Percentiles rank a stretch among this genome's conserved stretches.
phyloP scores from a whole-genome alignment of 2,888 invertebrate genomes.

The Zaprionus obscuricornis region DNA sequence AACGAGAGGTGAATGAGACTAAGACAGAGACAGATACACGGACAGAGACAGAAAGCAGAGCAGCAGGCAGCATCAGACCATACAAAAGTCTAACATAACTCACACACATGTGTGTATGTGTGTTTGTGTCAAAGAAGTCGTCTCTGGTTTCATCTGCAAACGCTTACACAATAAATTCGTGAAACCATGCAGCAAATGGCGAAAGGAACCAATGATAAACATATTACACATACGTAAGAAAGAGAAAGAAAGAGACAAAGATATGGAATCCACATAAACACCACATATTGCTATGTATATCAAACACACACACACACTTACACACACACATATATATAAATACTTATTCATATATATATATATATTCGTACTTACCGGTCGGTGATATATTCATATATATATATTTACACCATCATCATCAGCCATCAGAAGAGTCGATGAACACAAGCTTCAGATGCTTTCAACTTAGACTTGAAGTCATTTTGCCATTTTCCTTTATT shows the following conservation, averaged over 20 bases:
- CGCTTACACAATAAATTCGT: slow-evolving; percentile 49
- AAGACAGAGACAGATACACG: too few relatives aligned
- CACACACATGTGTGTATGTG: too few relatives aligned
- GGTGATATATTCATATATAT: too few relatives aligned
- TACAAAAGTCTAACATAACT: slow-evolving; percentile 1
- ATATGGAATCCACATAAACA: too few relatives aligned
- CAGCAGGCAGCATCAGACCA: slow-evolving; percentile 3
- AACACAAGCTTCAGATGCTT: not conserved
- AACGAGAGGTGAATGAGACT: slow-evolving; percentile 9
- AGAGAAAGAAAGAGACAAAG: too few relatives aligned
- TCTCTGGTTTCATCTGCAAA: slow-evolving; percentile 10
- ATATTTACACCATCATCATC: too few relatives aligned
- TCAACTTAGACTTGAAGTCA: slow-evolving; percentile 22
- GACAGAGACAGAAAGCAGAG: slow-evolving; percentile 5
- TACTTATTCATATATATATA: not conserved
- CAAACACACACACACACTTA: slow-evolving; percentile 2
- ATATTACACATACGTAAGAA: slow-evolving; percentile 58
- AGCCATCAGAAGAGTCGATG: too few relatives aligned
- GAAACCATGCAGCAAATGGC: slow-evolving; percentile 40
- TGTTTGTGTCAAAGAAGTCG: slow-evolving; percentile 2
- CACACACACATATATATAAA: not conserved
- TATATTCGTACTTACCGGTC: too few relatives aligned
- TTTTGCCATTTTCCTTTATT: slow-evolving; percentile 38
- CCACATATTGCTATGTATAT: slow-evolving; percentile 1
- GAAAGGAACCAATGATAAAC: slow-evolving; percentile 48